Percentiles rank a stretch among this genome's conserved stretches.
These are phyloP conservation scores for Hyposoter didymator DNA, from an alignment of 2,888 invertebrate genomes.

Conservation along the genomic window DNA sequence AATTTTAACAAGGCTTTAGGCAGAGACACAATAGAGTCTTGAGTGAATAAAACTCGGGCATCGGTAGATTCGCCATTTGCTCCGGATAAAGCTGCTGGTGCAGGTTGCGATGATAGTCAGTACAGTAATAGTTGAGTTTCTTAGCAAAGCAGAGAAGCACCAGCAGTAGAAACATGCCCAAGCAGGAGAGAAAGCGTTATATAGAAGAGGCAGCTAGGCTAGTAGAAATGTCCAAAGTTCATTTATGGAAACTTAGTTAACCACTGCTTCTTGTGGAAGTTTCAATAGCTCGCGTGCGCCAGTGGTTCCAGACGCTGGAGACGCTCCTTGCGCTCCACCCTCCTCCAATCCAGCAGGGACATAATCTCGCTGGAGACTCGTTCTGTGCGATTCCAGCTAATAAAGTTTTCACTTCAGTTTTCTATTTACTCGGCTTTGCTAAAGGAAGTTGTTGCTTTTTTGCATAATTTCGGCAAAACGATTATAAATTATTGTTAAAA, in stretches of 20 bases:
- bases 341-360: conserved; percentile 61
- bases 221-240: conserved; percentile 74
- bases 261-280: conserved; percentile 74
- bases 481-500: conserved; percentile 20
- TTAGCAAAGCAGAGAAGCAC: conserved; percentile 25
- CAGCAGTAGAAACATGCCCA: conserved; percentile 49
- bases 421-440: conserved; percentile 74
- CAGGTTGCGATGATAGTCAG: conserved; percentile 40
- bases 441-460: conserved; percentile 61
- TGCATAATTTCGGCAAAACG: conserved; percentile 35
- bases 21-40: neutral
- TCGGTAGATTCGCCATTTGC: conserved; percentile 23
- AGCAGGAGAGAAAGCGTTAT: conserved; percentile 18
- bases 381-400: conserved; percentile 75
- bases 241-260: conserved; percentile 78
- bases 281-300: conserved; percentile 75
- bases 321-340: neutral
- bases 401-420: conserved; percentile 79
- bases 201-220: neutral
- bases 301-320: conserved; percentile 38
- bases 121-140: conserved; percentile 51
- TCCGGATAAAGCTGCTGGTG: conserved; percentile 27
- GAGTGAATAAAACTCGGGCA: conserved; percentile 10
- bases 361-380: conserved; percentile 78
- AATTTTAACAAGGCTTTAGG: neutral